These are phyloP conservation scores for Mus minutoides DNA, from an alignment of 2,797 vertebrate species.

Conservation along the genomic window DNA sequence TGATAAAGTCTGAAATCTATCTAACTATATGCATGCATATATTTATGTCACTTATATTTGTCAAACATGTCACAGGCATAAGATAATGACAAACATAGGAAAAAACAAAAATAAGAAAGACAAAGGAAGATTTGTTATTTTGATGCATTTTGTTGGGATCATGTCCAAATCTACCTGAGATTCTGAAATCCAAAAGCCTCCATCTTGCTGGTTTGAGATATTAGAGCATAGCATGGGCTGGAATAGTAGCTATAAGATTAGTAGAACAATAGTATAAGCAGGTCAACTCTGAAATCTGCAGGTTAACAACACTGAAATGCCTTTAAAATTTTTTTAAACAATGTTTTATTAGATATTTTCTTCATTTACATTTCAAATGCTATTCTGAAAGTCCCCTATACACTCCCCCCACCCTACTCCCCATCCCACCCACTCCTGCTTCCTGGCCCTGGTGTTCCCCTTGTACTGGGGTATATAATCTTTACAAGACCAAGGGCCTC, in stretches of 20 bases:
- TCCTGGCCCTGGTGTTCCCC: too few species aligned
- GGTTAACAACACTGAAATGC: background rate
- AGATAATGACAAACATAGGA: background rate
- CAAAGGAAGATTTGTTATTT: constrained; percentile 7
- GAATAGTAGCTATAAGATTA: background rate
- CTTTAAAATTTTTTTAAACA: too few species aligned
- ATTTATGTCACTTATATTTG: background rate
- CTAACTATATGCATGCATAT: background rate
- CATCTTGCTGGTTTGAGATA: background rate
- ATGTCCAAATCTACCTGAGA: background rate
- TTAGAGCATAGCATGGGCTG: background rate
- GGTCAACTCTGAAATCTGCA: background rate
- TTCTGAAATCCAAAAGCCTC: background rate
- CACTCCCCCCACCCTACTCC: too few species aligned
- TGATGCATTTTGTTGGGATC: background rate
- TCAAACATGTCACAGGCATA: background rate
- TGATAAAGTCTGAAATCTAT: background rate
- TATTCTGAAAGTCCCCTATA: too few species aligned
- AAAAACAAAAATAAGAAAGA: constrained; percentile 8
- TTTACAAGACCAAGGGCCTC: too few species aligned
- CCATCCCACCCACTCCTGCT: too few species aligned
- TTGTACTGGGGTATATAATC: too few species aligned
- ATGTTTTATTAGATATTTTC: too few species aligned
- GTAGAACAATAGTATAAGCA: background rate
- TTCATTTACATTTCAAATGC: too few species aligned